Conservation (phyloP, 1,140 invertebrate species). For the Orius insidiosus region DNA sequence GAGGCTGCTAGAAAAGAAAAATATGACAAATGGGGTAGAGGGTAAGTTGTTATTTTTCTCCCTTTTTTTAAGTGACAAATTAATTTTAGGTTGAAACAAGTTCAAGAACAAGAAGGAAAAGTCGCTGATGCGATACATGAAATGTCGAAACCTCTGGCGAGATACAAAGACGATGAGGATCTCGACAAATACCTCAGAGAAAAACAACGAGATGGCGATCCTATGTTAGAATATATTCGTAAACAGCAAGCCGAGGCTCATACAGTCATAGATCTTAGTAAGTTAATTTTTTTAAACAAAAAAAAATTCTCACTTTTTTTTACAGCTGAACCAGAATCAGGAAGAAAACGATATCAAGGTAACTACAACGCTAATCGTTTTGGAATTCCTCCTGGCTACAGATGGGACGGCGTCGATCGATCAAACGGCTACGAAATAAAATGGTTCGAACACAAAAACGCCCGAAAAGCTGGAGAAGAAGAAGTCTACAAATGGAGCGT, state of each 20-base stretch:
- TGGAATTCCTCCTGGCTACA: conserved; percentile 75
- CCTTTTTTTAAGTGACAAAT: conserved; percentile 4
- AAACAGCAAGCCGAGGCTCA: conserved; percentile 45
- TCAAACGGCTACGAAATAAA: conserved; percentile 94
- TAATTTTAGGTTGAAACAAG: conserved; percentile 50
- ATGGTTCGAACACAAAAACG: conserved; percentile 62
- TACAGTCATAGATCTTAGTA: conserved; percentile 3
- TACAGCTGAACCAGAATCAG: conserved; percentile 28
- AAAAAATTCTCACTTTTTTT: conserved; percentile 16
- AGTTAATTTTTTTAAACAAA: not conserved
- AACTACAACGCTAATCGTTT: conserved; percentile 78
- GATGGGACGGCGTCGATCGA: conserved; percentile 96
- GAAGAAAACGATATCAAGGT: conserved; percentile 55
- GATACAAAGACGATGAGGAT: conserved; percentile 76
- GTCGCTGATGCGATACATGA: conserved; percentile 59
- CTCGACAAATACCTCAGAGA: conserved; percentile 58
- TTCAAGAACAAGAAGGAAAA: conserved; percentile 47
- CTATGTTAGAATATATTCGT: conserved; percentile 77
- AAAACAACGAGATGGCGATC: conserved; percentile 70
- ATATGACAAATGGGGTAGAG: conserved; percentile 76
- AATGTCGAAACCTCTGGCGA: conserved; percentile 75
- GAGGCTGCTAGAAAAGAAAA: conserved; percentile 53
- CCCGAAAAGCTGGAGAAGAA: conserved; percentile 56
- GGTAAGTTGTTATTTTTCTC: conserved; percentile 33
- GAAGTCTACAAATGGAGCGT: conserved; percentile 90